A percentile compares a stretch with the other conserved stretches of the same genome.
phyloP scores from a whole-genome alignment of 2,113 vertebrate genomes.

The Tragelaphus strepsiceros region DNA sequence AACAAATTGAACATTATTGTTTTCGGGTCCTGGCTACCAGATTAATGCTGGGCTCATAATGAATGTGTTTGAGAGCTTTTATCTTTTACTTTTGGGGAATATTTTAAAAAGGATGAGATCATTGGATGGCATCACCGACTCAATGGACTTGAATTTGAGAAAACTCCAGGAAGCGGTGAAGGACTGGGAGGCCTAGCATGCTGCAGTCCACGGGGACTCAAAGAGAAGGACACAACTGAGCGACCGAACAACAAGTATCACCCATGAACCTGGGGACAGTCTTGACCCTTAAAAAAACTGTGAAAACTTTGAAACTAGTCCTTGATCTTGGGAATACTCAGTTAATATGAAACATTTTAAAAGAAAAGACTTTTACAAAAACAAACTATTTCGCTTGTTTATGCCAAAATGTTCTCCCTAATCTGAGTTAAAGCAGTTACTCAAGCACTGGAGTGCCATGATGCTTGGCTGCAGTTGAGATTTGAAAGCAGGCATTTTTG shows the following conservation, averaged over 20 bases:
- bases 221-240: background rate
- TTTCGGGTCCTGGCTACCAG: background rate
- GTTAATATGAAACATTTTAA: background rate
- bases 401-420: background rate
- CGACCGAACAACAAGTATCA: background rate
- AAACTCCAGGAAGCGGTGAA: background rate
- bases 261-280: background rate
- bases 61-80: background rate
- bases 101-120: background rate
- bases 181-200: background rate
- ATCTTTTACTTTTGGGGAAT: background rate
- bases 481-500: background rate
- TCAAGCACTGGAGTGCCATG: background rate
- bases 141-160: background rate
- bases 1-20: background rate
- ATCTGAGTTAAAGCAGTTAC: background rate
- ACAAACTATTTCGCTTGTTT: background rate
- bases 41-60: background rate
- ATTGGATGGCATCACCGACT: background rate
- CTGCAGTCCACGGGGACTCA: background rate
- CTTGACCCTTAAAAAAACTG: background rate
- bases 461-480: background rate
- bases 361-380: background rate
- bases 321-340: background rate
- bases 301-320: background rate